Evolutionary conservation across 2,888 invertebrate species (phyloP).

Genomic region (Cacoxenus indagator): DNA sequence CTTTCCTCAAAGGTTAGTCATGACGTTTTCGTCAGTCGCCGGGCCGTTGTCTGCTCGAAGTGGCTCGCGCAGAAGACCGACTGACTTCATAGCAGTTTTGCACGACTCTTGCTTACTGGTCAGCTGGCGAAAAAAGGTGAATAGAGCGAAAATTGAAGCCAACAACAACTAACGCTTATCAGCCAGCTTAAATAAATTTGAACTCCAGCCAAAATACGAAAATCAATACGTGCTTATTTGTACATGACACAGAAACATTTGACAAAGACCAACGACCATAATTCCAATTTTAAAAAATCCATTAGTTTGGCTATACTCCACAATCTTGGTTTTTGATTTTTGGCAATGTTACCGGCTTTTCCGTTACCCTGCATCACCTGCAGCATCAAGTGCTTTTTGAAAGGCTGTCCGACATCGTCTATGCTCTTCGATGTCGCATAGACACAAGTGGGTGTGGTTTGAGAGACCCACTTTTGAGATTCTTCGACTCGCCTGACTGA

Average conservation of each 20-base stretch:
- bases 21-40: constrained; percentile 59
- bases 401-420: neutral
- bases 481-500: neutral
- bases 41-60: constrained; percentile 41
- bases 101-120: constrained; percentile 36
- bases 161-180: constrained; percentile 44
- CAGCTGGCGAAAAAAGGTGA: too few species aligned
- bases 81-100: constrained; percentile 35
- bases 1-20: constrained; percentile 59
- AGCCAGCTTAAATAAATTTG: neutral
- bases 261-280: too few species aligned
- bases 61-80: constrained; percentile 33
- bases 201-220: constrained; percentile 18
- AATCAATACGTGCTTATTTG: too few species aligned
- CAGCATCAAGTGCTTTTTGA: neutral
- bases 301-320: neutral
- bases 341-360: constrained; percentile 6
- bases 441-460: neutral
- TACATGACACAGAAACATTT: too few species aligned
- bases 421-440: neutral
- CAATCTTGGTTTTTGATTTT: neutral
- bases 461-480: neutral
- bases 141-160: constrained; percentile 59
- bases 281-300: too few species aligned
- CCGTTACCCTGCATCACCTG: neutral